Base-by-base conservation (phyloP, 1,140 invertebrate genomes). In the Physella acuta region DNA sequence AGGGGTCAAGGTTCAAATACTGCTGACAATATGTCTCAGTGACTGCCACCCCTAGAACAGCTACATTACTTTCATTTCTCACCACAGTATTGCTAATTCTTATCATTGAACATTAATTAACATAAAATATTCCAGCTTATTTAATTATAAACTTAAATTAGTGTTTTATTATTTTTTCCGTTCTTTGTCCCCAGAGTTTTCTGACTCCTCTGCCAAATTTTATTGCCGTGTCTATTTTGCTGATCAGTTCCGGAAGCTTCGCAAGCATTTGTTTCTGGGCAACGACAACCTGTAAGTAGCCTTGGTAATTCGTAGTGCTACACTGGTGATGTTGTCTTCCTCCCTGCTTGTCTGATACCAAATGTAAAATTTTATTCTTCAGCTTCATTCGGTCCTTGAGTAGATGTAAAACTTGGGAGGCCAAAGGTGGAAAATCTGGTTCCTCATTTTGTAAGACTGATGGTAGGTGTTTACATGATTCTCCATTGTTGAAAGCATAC, bases 401-500 rank as follows among this genome's bases (percentile, higher is more conserved):
- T 39, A 88, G 92, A 64, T 98, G 95, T 82, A 89, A 94, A 28
- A 90, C 91, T 39, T 99, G 97, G 97, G 91, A 93, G 33, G 95
- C 97, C 0, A 88, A 91, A 69, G 97, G 96, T 52, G 97, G 97
- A 17, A 99, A 99, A 85, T 98, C 95, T 16, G 96, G 97, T 0
- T 97, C 94, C 31, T 89, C 91, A 16, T 99, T 99, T 86, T 94
- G 92, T 79, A 98, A 99, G 88, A 98, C 94, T 24, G 87, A 90
- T 84, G 92, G 92, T 92, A 84, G 72, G 78, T 73, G n/a, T n/a
- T n/a, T n/a, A n/a, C n/a, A n/a, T n/a, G n/a, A n/a, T n/a, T 56
- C 53, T 56, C 53, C 26, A 16, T 56, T 16, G 14, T 56, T 49
- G n/a, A 14, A 14, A 11, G n/a, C n/a, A n/a, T n/a, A n/a, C n/a